Evolutionary conservation across 35 echinoderm and acorn worm genomes (phyloP), one percentile per base, ranked within the genome.

Genomic region (Anneissia japonica): DNA sequence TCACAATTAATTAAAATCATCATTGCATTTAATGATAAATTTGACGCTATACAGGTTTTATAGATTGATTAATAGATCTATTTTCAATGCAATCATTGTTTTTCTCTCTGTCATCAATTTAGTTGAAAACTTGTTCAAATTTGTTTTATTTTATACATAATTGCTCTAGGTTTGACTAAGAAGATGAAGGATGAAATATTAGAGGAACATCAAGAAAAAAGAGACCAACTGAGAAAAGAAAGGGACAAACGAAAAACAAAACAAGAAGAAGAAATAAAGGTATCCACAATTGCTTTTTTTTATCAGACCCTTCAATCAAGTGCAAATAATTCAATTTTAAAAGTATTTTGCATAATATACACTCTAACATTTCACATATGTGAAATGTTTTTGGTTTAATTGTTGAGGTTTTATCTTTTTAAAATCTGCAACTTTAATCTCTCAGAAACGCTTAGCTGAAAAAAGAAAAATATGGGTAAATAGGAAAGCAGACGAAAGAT

Each of bases 401-500:
- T 28, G 12, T 64, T 64, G 28, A 14, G 12, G 13, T 13, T 13
- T 64, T 64, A 64, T 28, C 28, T 64, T 64, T 64, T 64, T 28
- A 64, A 64, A 64, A 64, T 28, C 51, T 14, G 13, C 28, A 13
- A 64, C 13, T 28, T 64, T 64, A 28, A 30, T 29, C 0, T 88
- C 23, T n/a, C 83, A 97, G 95, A 91, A 91, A 87, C 81, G 89
- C 23, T 73, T 97, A 26, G 91, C 87, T 23, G 93, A 90, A 56
- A 77, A 93, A n/a, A 86, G 91, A 35, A 88, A 89, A 64, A 89
- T 93, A 82, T 93, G 89, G 85, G 84, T 86, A 23, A 90, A 74
- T 34, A 87, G 88, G 30, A 97, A 91, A 83, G 84, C 91, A 43
- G 88, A 88, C 26, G 95, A 97, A 79, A 97, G 89, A 79, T 82